Percentiles rank a stretch among this genome's conserved stretches.
phyloP scores from a whole-genome alignment of 2,113 vertebrate genomes.

The Macrotus californicus region DNA sequence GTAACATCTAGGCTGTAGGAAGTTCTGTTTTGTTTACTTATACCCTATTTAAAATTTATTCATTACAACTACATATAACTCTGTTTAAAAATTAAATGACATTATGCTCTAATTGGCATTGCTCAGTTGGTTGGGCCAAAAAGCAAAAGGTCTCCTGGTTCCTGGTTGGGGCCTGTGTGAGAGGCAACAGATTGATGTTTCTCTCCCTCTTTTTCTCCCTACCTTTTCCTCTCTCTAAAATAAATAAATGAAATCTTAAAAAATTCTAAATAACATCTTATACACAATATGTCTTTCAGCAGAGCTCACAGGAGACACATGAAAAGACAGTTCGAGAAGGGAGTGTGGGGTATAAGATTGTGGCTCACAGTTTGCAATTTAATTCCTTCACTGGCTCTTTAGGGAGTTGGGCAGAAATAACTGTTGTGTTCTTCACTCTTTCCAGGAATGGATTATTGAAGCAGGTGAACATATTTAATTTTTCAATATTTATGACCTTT shows the following conservation, averaged over 20 bases:
- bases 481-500: not conserved
- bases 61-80: not conserved
- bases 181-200: too few species aligned
- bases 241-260: too few species aligned
- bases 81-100: slow-evolving; percentile 9
- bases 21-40: not conserved
- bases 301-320: not conserved
- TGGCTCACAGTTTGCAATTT: not conserved
- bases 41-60: slow-evolving; percentile 24
- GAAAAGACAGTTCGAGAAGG: not conserved
- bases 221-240: too few species aligned
- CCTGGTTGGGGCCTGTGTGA: too few species aligned
- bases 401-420: not conserved
- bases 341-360: not conserved
- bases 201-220: too few species aligned
- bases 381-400: not conserved
- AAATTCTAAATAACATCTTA: not conserved
- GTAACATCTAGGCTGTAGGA: not conserved
- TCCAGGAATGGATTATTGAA: slow-evolving; percentile 9
- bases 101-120: not conserved
- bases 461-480: not conserved
- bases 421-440: not conserved
- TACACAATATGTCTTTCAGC: not conserved
- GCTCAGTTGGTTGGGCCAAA: too few species aligned
- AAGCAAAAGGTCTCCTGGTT: too few species aligned